These are phyloP conservation scores for Phrynocephalus guinanensis DNA, from an alignment of 2,797 vertebrate species.

Conservation along the genomic window DNA sequence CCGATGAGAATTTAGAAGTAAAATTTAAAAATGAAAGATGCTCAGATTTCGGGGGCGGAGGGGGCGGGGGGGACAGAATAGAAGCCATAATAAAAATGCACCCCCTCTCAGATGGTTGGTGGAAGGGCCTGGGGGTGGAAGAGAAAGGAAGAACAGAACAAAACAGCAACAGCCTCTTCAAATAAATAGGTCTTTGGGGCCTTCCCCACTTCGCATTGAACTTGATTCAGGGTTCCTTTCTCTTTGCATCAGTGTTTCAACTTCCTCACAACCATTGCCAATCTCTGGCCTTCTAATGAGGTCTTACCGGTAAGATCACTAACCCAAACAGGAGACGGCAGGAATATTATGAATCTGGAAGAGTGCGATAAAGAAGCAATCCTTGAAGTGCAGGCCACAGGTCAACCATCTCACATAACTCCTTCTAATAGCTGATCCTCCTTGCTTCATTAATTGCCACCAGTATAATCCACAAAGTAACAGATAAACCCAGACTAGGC, in stretches of 20 bases:
- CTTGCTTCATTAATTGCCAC: constrained; percentile 51
- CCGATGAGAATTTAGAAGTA: too few species aligned
- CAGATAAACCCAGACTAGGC: constrained; percentile 37
- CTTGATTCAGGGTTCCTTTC: rapidly evolving
- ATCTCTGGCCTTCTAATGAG: constrained; percentile 14
- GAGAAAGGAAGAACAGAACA: too few species aligned
- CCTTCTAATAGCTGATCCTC: constrained; percentile 43
- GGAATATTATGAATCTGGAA: constrained; percentile 14
- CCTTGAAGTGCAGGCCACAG: constrained; percentile 33
- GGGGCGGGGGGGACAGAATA: too few species aligned
- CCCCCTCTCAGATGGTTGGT: too few species aligned
- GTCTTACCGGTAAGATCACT: constrained; percentile 34
- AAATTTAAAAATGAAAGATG: too few species aligned
- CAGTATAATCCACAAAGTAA: constrained; percentile 51
- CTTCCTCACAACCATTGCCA: neutral
- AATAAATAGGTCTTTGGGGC: too few species aligned
- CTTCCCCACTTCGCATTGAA: neutral
- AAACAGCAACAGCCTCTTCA: too few species aligned
- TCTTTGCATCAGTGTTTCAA: constrained; percentile 4
- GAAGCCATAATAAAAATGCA: too few species aligned
- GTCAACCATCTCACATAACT: constrained; percentile 50
- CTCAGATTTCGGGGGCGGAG: too few species aligned
- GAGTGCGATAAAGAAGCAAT: constrained; percentile 38
- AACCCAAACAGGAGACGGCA: neutral
- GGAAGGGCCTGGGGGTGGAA: too few species aligned